Base-by-base conservation (phyloP, 1,140 invertebrate genomes). In the Hypsibius dujardini region DNA sequence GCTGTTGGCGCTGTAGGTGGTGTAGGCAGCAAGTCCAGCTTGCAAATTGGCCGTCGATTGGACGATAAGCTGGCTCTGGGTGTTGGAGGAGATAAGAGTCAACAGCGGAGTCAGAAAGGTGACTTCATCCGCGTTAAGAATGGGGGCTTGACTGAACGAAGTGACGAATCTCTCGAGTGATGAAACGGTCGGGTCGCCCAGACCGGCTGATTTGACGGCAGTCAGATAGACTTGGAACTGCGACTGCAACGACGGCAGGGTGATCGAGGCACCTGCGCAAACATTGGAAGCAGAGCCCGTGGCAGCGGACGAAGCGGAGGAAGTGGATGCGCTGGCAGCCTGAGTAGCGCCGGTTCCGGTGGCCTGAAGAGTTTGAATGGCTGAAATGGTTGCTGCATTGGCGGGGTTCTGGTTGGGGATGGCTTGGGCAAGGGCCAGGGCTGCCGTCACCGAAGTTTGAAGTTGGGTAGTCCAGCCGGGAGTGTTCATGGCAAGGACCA, bases 41-140 rank as follows among this genome's bases (percentile, higher is more conserved):
- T 42, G 62, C 62, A 67, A 42, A 42, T 67, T 67, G 12, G 12
- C 45, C 12, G 62, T 67, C 12, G 62, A 56, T n/a, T 67, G 62
- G 12, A 67, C 3, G 12, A 56, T n/a, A 56, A 56, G 50, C n/a
- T n/a, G 7, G 50, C 7, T 7, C 50, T 56, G 7, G n/a, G 50
- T 56, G 7, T n/a, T 56, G 50, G 7, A 12, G 50, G 50, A 56
- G n/a, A n/a, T n/a, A n/a, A 56, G 7, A n/a, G 50, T 56, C 50
- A 56, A n/a, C 50, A 56, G 50, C 50, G n/a, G 50, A n/a, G 50
- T 28, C 28, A 28, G 28, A 28, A 28, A 28, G 28, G 28, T 28
- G 28, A 28, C 28, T 28, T 28, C 28, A 28, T 28, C 28, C 28
- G 28, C 28, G 28, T 28, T 28, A 28, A 67, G 62, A 3, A 67